Conservation (phyloP, 1,140 invertebrate species). For the Bactericera cockerelli region DNA sequence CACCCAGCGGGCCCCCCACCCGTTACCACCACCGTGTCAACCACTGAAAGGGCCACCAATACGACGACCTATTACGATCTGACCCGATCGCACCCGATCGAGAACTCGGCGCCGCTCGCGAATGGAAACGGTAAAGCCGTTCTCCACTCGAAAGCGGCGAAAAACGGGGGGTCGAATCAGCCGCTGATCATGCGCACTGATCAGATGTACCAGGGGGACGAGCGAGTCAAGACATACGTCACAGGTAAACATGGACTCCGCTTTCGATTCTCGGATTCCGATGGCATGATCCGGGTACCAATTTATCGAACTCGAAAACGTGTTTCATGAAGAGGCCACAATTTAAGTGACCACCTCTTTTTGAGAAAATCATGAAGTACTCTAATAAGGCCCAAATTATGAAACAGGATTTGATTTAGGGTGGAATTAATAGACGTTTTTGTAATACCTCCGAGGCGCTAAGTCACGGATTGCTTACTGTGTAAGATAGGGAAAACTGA, state of each 20-base stretch:
- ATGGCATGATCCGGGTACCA: too few relatives aligned
- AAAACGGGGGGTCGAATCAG: constrained; percentile 9
- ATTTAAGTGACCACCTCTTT: too few relatives aligned
- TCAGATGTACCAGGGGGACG: constrained; percentile 16
- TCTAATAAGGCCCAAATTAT: too few relatives aligned
- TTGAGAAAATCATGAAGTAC: too few relatives aligned
- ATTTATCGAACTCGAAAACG: too few relatives aligned
- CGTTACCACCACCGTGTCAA: constrained; percentile 11
- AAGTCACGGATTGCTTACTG: too few relatives aligned
- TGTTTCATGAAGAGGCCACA: too few relatives aligned
- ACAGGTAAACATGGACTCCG: constrained; percentile 18
- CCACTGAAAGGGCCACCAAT: neutral
- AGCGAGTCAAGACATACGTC: constrained; percentile 21
- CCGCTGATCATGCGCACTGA: constrained; percentile 17
- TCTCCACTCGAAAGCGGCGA: constrained; percentile 4
- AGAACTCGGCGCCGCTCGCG: constrained; percentile 8
- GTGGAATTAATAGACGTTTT: too few relatives aligned
- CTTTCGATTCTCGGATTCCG: too few relatives aligned
- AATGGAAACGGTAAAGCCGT: constrained; percentile 1
- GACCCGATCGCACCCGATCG: constrained; percentile 12
- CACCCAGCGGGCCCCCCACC: constrained; percentile 13
- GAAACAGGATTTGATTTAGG: too few relatives aligned
- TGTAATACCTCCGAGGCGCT: too few relatives aligned
- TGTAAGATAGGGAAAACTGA: too few relatives aligned
- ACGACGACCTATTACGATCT: constrained; percentile 18